Base-by-base conservation (phyloP, 2,113 vertebrate genomes). In the Lepidothrix coronata region DNA sequence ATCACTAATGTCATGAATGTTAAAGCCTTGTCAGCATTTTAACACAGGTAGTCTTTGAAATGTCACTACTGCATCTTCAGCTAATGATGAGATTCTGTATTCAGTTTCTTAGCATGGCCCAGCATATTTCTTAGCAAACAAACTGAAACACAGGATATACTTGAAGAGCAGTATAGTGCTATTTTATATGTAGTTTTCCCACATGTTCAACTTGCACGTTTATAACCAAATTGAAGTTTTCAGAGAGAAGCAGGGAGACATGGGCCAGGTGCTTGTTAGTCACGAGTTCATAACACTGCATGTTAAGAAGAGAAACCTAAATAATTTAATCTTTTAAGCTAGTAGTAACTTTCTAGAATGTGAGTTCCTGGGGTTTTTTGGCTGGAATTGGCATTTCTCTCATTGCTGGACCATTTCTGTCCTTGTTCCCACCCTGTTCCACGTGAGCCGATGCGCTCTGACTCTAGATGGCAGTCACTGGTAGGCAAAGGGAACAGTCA, bases 401-500 rank as follows among this genome's bases (percentile, higher is more conserved):
- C 49, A 3, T 5, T 48, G 33, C 72, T 86, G 8, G 48, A 15
- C 11, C 24, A 1, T 86, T 90, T 70, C 51, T 74, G 57, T 67
- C 30, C 41, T 41, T 14, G 23, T 46, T 66, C 14, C 23, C 30
- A 2, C 21, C 11, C 31, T 62, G 63, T 37, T 51, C 18, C 1
- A 0, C 8, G 55, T 11, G 39, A 91, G 51, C 59, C 1, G 0
- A 13, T 41, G 88, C 22, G 1, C 85, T 70, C 79, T 24, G 90
- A 39, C 95, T 92, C 80, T 95, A 95, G 93, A 6, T 96, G 93
- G 90, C 95, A 96, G 90, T 96, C 93, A 75, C 57, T 71, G 83
- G 85, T 37, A 88, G 94, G 95, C 71, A 76, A 85, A 87, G 58
- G 70, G 54, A 73, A 44, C 46, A 65, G 19, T 55, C 11, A 0